These are phyloP conservation scores for Pelvicachromis taeniatus DNA, from an alignment of 2,113 vertebrate genomes.

Conservation along the genomic window DNA sequence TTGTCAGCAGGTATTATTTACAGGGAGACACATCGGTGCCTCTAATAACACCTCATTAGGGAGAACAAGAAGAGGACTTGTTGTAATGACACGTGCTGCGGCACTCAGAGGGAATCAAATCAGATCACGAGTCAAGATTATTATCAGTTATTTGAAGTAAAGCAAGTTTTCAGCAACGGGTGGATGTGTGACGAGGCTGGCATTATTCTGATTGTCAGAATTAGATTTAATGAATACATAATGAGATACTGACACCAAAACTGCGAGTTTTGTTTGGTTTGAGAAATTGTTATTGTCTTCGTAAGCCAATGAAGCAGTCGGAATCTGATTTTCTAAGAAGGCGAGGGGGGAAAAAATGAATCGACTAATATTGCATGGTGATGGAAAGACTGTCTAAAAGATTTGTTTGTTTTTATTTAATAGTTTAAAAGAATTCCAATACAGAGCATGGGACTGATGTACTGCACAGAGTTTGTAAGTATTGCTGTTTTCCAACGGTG, in stretches of 20 bases:
- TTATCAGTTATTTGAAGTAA: background rate
- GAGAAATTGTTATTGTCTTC: background rate
- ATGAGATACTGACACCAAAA: background rate
- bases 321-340: background rate
- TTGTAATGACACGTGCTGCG: background rate
- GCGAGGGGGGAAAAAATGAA: background rate
- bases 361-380: background rate
- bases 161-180: background rate
- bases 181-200: background rate
- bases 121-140: background rate
- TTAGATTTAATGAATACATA: background rate
- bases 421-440: background rate
- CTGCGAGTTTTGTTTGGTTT: background rate
- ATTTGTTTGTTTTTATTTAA: background rate
- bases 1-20: background rate
- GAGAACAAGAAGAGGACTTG: background rate
- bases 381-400: background rate
- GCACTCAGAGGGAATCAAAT: background rate
- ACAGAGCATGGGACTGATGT: background rate
- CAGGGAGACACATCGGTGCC: background rate
- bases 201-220: background rate
- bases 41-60: constrained; percentile 1
- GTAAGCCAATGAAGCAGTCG: background rate
- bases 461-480: background rate
- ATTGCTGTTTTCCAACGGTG: background rate